Evolutionary conservation across 1,140 invertebrate genomes (phyloP).

Genomic region (Bactericera cockerelli): DNA sequence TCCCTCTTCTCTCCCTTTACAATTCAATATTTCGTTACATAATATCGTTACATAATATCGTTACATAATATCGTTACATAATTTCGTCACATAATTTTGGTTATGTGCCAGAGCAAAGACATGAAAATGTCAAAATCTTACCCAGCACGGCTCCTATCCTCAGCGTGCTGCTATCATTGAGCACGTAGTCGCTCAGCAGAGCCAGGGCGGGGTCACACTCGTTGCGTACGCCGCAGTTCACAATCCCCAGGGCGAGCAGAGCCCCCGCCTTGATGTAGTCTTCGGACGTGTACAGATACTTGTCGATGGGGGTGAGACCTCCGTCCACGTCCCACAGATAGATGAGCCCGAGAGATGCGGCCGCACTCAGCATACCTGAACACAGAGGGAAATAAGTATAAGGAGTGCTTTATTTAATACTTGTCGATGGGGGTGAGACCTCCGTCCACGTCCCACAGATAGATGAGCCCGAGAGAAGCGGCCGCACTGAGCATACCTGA

Average conservation of each 20-base stretch:
- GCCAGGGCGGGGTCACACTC: constrained; percentile 98
- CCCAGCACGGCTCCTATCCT: constrained; percentile 88
- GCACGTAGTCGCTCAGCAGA: constrained; percentile 86
- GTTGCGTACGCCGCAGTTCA: constrained; percentile 95
- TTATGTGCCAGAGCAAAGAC: no score
- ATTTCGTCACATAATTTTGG: no score
- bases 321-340: constrained; percentile 98
- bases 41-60: no score
- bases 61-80: no score
- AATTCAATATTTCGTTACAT: no score
- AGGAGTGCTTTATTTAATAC: no score
- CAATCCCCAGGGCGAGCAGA: constrained; percentile 90
- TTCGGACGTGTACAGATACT: constrained; percentile 94
- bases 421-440: no score
- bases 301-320: constrained; percentile 94
- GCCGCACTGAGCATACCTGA: no score
- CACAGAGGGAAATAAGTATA: constrained; percentile 19
- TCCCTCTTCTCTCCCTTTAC: no score
- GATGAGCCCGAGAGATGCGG: constrained; percentile 83
- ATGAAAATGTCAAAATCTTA: no score
- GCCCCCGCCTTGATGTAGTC: constrained; percentile 92
- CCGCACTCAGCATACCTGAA: constrained; percentile 84
- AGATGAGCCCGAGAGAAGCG: no score
- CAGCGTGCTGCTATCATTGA: constrained; percentile 78
- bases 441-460: no score